Base-by-base conservation (phyloP, 2,888 invertebrate genomes). In the Drosophila emarginata region DNA sequence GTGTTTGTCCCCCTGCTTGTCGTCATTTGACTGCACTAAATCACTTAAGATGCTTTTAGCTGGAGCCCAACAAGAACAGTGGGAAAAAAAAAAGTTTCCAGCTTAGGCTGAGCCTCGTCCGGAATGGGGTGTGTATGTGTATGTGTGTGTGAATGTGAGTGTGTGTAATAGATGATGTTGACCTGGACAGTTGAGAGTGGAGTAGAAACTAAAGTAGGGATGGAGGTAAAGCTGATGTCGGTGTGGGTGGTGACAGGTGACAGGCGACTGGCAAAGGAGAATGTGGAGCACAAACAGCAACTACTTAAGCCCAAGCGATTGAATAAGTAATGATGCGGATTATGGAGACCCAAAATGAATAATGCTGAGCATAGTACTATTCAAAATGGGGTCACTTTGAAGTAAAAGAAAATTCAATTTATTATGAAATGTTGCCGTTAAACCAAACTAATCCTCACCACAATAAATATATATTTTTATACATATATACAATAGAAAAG, bases 1-100 rank as follows among this genome's bases (percentile, higher is more conserved):
- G 76, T 78, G 87, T 86, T 73, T 68, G 37, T 52, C 60, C 73
- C 37, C 68, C 63, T 65, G 50, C 74, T 26, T 21, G 57, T 67
- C 73, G 61, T 67, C 82, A 79, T 80, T 83, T 69, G 80, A 72
- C 76, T 88, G 82, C 82, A 83, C 87, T 83, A 83, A 88, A 83
- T 83, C 82, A 88, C 87, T 83, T 83, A 83, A 86, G 88, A 83
- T 83, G 88, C 88, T 82, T 88, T 82, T 86, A 82, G 83, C 83
- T 62, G 62, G 50, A 37, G 51, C 58, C 18, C 45, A 45, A 12
- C 45, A 45, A 45, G 45, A 58, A 32, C 52, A 26, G 39, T 73
- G 72, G 80, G 72, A 77, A 79, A 87, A 32, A 28, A 23, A 85
- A 87, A 86, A 87, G 74, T 76, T 86, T 88, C 68, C 70, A 83